A percentile compares a stretch with the other conserved stretches of the same genome.
Evolutionary conservation across 2,797 vertebrate genomes (phyloP).

Genomic region (Spea hammondii): DNA sequence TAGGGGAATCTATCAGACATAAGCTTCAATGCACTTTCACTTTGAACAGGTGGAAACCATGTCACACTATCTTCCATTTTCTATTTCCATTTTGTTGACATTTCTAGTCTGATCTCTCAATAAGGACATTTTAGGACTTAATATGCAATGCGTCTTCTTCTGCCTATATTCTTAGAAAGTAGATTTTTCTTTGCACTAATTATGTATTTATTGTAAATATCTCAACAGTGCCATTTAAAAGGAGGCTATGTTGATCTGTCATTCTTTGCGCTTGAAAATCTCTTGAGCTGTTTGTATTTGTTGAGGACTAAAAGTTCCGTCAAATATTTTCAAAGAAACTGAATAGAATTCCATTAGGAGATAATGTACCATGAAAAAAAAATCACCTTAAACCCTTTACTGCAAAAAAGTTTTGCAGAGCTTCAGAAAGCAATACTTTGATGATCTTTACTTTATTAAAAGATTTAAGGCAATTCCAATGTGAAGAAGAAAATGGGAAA

Average conservation of each 20-base stretch:
- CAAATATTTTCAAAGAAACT: constrained; percentile 35
- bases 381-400: constrained; percentile 47
- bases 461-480: constrained; percentile 34
- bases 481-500: constrained; percentile 16
- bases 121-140: too few species aligned
- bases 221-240: background rate
- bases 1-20: too few species aligned
- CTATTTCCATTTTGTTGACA: too few species aligned
- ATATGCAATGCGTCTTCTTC: too few species aligned
- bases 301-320: constrained; percentile 38
- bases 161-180: too few species aligned
- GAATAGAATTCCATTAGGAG: constrained; percentile 48
- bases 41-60: too few species aligned
- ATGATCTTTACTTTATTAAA: constrained; percentile 41
- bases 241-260: background rate
- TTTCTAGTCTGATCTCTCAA: too few species aligned
- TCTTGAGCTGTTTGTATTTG: constrained; percentile 29
- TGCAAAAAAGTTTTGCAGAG: constrained; percentile 36
- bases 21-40: too few species aligned
- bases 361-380: constrained; percentile 43
- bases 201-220: background rate
- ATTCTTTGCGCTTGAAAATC: constrained; percentile 13
- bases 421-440: constrained; percentile 41
- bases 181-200: background rate
- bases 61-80: too few species aligned